Percentiles rank a stretch among this genome's conserved stretches.
Evolutionary conservation across 2,797 vertebrate genomes (phyloP).

Genomic region (Dryobates pubescens): DNA sequence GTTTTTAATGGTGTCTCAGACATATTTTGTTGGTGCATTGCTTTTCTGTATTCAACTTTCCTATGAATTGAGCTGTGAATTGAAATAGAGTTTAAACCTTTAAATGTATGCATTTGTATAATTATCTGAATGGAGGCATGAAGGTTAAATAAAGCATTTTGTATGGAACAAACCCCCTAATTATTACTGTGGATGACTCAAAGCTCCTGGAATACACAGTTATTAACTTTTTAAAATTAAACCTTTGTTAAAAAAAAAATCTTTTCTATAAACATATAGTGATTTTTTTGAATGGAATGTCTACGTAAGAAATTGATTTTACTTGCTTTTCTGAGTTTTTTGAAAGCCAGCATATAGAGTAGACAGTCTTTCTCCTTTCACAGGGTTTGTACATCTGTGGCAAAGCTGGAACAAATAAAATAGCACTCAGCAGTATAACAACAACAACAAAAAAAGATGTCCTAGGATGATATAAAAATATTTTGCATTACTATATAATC

Average conservation of each 20-base stretch:
- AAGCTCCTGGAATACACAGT: conserved; percentile 70
- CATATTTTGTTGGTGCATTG: conserved; percentile 97
- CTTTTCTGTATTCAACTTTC: conserved; percentile 92
- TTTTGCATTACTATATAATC: neutral
- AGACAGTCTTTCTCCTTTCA: conserved; percentile 10
- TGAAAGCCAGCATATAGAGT: neutral
- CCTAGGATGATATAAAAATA: conserved; percentile 29
- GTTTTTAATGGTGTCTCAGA: conserved; percentile 93
- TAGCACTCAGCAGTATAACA: neutral
- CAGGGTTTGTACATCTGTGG: conserved; percentile 19
- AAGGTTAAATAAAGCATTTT: conserved; percentile 99
- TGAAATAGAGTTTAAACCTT: conserved; percentile 98
- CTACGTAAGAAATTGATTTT: conserved; percentile 42
- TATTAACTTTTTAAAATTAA: conserved; percentile 75
- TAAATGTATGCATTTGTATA: conserved; percentile 98
- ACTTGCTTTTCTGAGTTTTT: conserved; percentile 24
- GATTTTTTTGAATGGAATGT: conserved; percentile 34
- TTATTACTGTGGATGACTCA: conserved; percentile 77
- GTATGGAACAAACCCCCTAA: conserved; percentile 88
- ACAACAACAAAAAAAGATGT: neutral
- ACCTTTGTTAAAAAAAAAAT: conserved; percentile 62
- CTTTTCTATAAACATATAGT: conserved; percentile 55
- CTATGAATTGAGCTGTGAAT: conserved; percentile 99
- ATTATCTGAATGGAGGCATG: conserved; percentile 99
- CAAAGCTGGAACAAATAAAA: conserved; percentile 43